phyloP scores from a whole-genome alignment of 2,113 vertebrate genomes.

The Nymphicus hollandicus region DNA sequence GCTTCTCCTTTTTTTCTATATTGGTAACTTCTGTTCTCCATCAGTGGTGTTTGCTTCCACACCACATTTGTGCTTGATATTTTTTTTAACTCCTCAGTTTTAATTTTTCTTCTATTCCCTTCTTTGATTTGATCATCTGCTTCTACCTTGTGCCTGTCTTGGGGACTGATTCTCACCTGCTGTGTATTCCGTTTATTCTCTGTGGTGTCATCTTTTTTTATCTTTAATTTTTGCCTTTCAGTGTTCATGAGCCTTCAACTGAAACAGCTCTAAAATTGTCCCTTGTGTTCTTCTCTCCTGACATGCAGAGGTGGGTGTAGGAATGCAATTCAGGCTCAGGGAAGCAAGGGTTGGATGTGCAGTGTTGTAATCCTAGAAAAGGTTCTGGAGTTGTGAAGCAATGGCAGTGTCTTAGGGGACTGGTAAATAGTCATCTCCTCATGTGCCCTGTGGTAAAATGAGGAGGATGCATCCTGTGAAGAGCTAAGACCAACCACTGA shows the following conservation, averaged over 20 bases:
- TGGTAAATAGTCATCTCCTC: neutral
- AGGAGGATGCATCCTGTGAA: neutral
- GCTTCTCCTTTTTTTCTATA: neutral
- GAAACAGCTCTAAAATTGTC: neutral
- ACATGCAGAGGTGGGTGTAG: neutral
- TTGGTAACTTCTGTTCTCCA: neutral
- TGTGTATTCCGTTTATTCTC: neutral
- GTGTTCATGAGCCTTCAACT: neutral
- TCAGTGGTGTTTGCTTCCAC: neutral
- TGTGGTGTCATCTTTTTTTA: neutral
- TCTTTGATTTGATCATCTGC: neutral
- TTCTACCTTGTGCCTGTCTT: neutral
- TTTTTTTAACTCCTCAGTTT: neutral
- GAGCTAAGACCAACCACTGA: neutral
- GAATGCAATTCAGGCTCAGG: neutral
- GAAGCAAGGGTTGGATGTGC: neutral
- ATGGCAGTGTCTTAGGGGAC: neutral
- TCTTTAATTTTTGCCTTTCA: neutral
- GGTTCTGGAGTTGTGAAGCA: neutral
- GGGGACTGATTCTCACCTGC: neutral
- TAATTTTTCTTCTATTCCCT: neutral
- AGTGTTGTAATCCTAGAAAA: neutral
- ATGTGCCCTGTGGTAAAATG: neutral
- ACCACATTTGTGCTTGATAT: neutral
- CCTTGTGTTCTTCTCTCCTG: neutral